Conservation (phyloP, 2,113 vertebrate genomes). For the Stigmatopora nigra region DNA sequence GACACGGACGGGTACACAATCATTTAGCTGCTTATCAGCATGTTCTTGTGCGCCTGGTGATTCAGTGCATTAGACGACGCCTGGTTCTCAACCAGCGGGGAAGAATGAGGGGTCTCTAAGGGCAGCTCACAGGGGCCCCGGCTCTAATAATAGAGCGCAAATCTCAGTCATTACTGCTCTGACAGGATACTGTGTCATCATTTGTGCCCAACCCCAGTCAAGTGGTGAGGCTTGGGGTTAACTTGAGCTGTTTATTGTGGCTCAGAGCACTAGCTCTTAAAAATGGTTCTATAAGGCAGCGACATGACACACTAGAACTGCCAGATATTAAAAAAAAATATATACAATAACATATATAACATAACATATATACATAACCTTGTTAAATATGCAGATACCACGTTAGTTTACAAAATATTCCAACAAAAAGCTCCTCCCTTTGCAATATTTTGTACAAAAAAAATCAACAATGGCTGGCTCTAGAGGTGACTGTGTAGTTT, state of each 20-base stretch:
- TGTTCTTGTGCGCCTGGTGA: constrained; percentile 35
- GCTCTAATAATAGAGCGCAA: constrained; percentile 70
- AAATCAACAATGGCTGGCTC: too few species aligned
- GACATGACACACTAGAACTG: too few species aligned
- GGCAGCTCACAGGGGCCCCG: constrained; percentile 53
- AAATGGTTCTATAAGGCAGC: neutral
- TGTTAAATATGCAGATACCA: too few species aligned
- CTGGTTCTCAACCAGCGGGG: constrained; percentile 31
- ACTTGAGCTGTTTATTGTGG: constrained; percentile 50
- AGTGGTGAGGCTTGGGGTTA: constrained; percentile 51
- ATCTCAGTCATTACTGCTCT: constrained; percentile 66
- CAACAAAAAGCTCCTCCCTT: too few species aligned
- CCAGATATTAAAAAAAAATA: too few species aligned
- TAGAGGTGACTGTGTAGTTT: too few species aligned
- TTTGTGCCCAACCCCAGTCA: constrained; percentile 48
- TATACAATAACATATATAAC: too few species aligned
- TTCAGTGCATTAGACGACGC: constrained; percentile 52
- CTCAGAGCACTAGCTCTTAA: constrained; percentile 23
- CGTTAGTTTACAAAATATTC: too few species aligned
- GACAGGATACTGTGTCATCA: constrained; percentile 67
- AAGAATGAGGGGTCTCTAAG: constrained; percentile 52
- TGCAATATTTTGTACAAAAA: too few species aligned
- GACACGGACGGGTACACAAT: constrained; percentile 22
- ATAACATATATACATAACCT: too few species aligned
- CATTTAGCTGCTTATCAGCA: constrained; percentile 43